A percentile compares a stretch with the other conserved stretches of the same genome.
Evolutionary conservation across 1,140 invertebrate species (phyloP).

Genomic region (Drosophila serrata): DNA sequence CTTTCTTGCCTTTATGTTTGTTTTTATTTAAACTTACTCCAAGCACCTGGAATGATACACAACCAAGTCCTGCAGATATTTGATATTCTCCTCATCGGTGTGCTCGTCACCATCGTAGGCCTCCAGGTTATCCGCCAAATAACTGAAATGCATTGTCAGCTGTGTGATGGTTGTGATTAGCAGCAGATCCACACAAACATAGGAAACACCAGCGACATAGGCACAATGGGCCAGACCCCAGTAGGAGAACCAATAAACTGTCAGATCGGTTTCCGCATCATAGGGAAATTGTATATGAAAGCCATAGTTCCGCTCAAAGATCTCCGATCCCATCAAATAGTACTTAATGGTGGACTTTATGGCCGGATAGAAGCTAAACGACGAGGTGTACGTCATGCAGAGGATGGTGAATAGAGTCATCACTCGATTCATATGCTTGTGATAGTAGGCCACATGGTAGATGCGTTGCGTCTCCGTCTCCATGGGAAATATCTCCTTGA

Average conservation of each 20-base stretch:
- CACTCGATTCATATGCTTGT: conserved; percentile 63
- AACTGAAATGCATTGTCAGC: conserved; percentile 75
- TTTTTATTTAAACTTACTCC: conserved; percentile 46
- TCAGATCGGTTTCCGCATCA: conserved; percentile 65
- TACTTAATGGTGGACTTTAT: conserved; percentile 69
- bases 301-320: conserved; percentile 73
- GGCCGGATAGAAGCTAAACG: conserved; percentile 76
- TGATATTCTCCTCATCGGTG: conserved; percentile 58
- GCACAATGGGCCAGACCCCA: conserved; percentile 74
- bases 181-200: conserved; percentile 68
- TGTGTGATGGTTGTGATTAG: conserved; percentile 72
- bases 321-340: conserved; percentile 65
- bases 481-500: conserved; percentile 59
- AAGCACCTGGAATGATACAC: conserved; percentile 58
- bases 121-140: conserved; percentile 58
- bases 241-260: conserved; percentile 70
- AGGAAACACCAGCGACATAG: conserved; percentile 75
- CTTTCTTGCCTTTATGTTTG: too few relatives aligned
- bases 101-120: conserved; percentile 57
- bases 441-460: conserved; percentile 63
- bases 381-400: conserved; percentile 74
- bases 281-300: conserved; percentile 69
- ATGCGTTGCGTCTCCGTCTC: conserved; percentile 32
- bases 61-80: conserved; percentile 53
- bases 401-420: conserved; percentile 70